Conservation (phyloP, 2,888 invertebrate species). For the Linnaemya vulpina region DNA sequence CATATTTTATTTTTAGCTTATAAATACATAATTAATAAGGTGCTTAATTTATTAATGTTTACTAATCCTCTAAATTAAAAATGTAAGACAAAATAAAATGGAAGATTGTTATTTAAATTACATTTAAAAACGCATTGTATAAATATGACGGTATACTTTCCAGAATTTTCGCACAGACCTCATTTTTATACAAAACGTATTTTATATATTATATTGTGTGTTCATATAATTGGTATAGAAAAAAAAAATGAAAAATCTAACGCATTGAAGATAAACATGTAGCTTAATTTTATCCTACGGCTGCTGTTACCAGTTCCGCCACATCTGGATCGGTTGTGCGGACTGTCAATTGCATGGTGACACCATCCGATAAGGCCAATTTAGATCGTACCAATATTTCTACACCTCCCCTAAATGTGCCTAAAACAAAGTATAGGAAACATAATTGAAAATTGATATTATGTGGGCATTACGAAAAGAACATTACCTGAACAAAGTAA, state of each 20-base stretch:
- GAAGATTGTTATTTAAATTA: constrained; percentile 1
- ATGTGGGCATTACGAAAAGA: not conserved
- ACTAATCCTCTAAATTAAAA: constrained; percentile 36
- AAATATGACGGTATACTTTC: constrained; percentile 30
- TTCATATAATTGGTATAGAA: constrained; percentile 75
- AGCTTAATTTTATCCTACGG: constrained; percentile 87
- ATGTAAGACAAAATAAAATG: constrained; percentile 12
- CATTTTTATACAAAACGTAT: constrained; percentile 38
- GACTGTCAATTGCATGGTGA: constrained; percentile 96
- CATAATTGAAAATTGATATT: not conserved
- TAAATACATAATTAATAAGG: constrained; percentile 58
- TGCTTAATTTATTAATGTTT: constrained; percentile 52
- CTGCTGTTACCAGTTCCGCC: constrained; percentile 93
- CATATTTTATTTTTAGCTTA: constrained; percentile 46
- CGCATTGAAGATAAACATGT: constrained; percentile 6
- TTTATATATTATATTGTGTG: constrained; percentile 72
- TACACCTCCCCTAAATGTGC: constrained; percentile 94
- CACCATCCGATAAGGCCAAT: constrained; percentile 88
- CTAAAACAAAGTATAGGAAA: constrained; percentile 79
- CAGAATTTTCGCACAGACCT: constrained; percentile 4
- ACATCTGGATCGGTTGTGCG: constrained; percentile 93
- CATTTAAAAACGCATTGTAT: constrained; percentile 47
- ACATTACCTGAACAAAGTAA: constrained; percentile 88
- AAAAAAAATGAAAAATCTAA: constrained; percentile 27
- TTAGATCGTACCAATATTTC: constrained; percentile 95